phyloP scores from a whole-genome alignment of 2,113 vertebrate genomes.

The Orthonyx spaldingii region DNA sequence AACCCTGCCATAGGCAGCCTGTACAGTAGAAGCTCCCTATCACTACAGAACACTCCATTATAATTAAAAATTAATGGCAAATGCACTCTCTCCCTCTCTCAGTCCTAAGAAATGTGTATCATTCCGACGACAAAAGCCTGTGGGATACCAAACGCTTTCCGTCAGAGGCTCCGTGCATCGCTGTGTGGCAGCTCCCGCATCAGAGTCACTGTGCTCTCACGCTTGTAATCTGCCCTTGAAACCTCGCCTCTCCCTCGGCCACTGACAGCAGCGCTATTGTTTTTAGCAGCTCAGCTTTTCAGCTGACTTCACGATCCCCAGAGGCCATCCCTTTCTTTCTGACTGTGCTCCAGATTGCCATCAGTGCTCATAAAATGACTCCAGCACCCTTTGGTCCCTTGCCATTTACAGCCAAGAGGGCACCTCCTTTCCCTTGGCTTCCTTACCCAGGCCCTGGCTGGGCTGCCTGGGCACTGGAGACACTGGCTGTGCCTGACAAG shows the following conservation, averaged over 20 bases:
- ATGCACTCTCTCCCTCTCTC: neutral
- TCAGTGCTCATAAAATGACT: neutral
- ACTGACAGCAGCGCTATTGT: neutral
- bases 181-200: neutral
- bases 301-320: neutral
- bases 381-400: neutral
- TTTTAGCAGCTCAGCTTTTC: constrained; percentile 9
- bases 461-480: neutral
- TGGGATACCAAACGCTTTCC: neutral
- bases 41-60: neutral
- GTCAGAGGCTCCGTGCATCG: rapidly evolving
- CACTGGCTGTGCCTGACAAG: neutral
- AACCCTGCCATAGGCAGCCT: neutral
- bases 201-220: neutral
- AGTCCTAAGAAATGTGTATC: neutral
- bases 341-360: neutral
- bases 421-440: constrained; percentile 36
- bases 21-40: neutral
- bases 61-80: constrained; percentile 41
- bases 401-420: neutral
- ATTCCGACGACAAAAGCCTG: neutral
- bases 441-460: neutral
- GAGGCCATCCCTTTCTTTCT: neutral
- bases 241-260: neutral
- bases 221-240: neutral